Evolutionary conservation across 2,888 invertebrate species (phyloP).

Genomic region (Spilosoma lubricipeda): DNA sequence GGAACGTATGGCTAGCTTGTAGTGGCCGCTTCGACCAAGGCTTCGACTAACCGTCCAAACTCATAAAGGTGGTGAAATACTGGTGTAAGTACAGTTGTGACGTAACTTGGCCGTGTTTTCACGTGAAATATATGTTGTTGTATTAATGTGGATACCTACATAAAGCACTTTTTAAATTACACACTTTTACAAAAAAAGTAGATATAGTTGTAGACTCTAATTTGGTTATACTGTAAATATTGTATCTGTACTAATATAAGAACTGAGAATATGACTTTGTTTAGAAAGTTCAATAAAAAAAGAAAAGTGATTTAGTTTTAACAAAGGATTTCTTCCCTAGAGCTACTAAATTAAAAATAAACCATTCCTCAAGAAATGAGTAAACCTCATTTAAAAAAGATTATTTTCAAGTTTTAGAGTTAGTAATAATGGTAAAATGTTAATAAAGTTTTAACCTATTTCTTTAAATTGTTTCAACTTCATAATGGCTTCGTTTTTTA

Average conservation of each 20-base stretch:
- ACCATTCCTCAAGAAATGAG: no score
- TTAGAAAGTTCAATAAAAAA: no score
- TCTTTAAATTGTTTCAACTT: background rate
- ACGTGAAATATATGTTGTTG: constrained; percentile 18
- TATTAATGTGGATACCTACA: background rate
- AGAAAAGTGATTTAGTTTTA: background rate
- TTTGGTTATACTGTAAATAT: background rate
- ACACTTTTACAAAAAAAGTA: background rate
- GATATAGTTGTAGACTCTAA: background rate
- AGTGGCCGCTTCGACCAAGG: constrained; percentile 49
- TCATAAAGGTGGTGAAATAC: constrained; percentile 51
- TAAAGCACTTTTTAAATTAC: no score
- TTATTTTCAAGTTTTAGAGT: background rate
- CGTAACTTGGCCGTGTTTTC: constrained; percentile 24
- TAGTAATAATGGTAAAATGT: background rate
- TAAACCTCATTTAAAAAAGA: background rate
- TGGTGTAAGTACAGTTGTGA: constrained; percentile 19
- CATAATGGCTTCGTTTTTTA: background rate
- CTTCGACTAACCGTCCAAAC: constrained; percentile 53
- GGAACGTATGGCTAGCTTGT: constrained; percentile 70
- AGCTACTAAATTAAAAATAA: background rate
- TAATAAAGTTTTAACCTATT: background rate
- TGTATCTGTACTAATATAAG: no score
- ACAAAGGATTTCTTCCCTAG: background rate
- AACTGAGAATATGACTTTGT: no score